Conservation (phyloP, 2,113 vertebrate genomes). For the Dryoscopus gambensis region DNA sequence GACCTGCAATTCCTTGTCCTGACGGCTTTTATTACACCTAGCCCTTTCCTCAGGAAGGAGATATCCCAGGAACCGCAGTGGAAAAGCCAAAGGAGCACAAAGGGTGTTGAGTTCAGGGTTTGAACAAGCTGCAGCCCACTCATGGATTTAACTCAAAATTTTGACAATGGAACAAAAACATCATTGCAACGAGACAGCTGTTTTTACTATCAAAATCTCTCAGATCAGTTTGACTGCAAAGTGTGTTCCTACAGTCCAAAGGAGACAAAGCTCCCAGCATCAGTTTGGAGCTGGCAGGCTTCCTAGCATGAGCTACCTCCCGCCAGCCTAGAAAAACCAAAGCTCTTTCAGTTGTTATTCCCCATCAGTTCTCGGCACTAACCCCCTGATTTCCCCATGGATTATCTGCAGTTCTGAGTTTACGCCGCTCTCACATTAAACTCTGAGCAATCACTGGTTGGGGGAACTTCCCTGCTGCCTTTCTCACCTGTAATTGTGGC, state of each 20-base stretch:
- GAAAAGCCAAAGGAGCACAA: slow-evolving; percentile 50
- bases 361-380: slow-evolving; percentile 44
- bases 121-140: slow-evolving; percentile 43
- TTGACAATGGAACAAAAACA: slow-evolving; percentile 56
- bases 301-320: slow-evolving; percentile 44
- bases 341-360: slow-evolving; percentile 58
- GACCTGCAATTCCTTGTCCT: not conserved
- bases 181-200: slow-evolving; percentile 51
- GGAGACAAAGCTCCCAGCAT: slow-evolving; percentile 29
- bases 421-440: slow-evolving; percentile 5
- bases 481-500: not conserved
- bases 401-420: slow-evolving; percentile 36
- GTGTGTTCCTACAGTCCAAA: slow-evolving; percentile 7
- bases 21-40: slow-evolving; percentile 30
- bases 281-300: slow-evolving; percentile 11
- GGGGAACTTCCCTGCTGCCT: not conserved
- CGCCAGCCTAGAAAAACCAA: slow-evolving; percentile 42
- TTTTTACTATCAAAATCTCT: slow-evolving; percentile 54
- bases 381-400: slow-evolving; percentile 30
- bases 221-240: slow-evolving; percentile 45
- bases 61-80: slow-evolving; percentile 17
- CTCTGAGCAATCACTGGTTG: not conserved
- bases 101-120: slow-evolving; percentile 31
- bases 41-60: slow-evolving; percentile 42
- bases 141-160: slow-evolving; percentile 50